Conservation (phyloP, 2,113 vertebrate species). For the Megaleporinus macrocephalus region DNA sequence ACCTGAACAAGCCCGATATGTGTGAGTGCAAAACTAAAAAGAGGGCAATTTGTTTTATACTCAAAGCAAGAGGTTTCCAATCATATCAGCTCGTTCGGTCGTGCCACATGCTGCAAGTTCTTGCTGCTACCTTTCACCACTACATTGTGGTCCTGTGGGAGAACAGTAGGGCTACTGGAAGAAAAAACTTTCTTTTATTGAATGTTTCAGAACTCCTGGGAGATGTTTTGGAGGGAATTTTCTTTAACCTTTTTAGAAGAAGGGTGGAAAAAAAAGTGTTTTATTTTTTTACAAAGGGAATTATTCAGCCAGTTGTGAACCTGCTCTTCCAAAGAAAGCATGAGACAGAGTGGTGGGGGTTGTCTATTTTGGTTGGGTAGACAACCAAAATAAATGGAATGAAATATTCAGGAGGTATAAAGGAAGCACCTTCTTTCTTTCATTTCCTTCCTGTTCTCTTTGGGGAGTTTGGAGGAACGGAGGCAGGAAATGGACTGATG, state of each 20-base stretch:
- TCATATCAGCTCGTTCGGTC: conserved; percentile 1
- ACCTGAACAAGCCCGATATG: neutral
- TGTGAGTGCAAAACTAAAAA: neutral
- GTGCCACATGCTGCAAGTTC: neutral
- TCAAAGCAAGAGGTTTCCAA: neutral
- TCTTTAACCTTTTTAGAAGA: conserved; percentile 59
- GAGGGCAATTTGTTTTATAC: neutral
- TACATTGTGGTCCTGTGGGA: conserved; percentile 25
- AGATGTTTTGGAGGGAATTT: conserved; percentile 53
- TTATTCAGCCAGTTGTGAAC: conserved; percentile 62
- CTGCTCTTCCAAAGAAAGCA: conserved; percentile 55
- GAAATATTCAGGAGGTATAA: conserved; percentile 64
- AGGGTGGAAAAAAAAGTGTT: conserved; percentile 25
- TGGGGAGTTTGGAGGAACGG: conserved; percentile 55
- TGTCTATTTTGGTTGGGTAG: neutral
- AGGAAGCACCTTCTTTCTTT: conserved; percentile 59
- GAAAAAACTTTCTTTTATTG: conserved; percentile 55
- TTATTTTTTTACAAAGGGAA: conserved; percentile 63
- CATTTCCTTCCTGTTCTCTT: conserved; percentile 62
- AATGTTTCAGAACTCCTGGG: conserved; percentile 53
- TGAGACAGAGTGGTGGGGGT: neutral
- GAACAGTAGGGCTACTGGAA: conserved; percentile 37
- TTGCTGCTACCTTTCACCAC: conserved; percentile 2
- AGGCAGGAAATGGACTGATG: conserved; percentile 57
- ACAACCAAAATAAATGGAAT: conserved; percentile 60